These are phyloP conservation scores for Crypturellus tataupa DNA, from an alignment of 2,797 vertebrate genomes.

Conservation along the genomic window DNA sequence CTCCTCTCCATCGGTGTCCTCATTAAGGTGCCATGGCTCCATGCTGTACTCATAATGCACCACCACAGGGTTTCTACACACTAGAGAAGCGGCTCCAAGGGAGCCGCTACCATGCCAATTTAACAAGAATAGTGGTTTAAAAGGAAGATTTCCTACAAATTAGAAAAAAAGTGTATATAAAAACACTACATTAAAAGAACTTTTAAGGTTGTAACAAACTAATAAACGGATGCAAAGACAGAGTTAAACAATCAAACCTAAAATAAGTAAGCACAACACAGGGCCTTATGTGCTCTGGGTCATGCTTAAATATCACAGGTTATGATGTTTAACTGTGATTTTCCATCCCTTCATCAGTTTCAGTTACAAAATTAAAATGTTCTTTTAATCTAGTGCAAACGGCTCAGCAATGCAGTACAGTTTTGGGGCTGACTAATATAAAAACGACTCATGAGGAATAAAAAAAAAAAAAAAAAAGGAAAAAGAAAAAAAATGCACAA, in stretches of 20 bases:
- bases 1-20: constrained; percentile 70
- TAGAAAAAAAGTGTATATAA: constrained; percentile 71
- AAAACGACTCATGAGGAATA: background rate
- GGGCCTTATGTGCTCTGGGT: background rate
- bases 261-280: constrained; percentile 64
- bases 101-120: constrained; percentile 58
- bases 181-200: constrained; percentile 72
- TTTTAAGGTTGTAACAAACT: constrained; percentile 66
- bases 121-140: constrained; percentile 72
- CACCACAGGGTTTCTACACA: constrained; percentile 67
- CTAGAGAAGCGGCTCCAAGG: constrained; percentile 61
- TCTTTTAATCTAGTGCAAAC: constrained; percentile 70
- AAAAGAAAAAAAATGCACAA: background rate
- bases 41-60: constrained; percentile 62
- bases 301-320: constrained; percentile 62
- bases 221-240: constrained; percentile 68
- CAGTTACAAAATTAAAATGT: constrained; percentile 61
- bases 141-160: constrained; percentile 70
- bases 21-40: constrained; percentile 71
- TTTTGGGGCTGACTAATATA: background rate
- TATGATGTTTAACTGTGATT: constrained; percentile 40
- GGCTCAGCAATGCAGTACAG: constrained; percentile 23
- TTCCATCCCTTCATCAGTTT: constrained; percentile 60
- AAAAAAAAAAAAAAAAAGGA: background rate
- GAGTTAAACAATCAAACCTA: constrained; percentile 66